These are phyloP conservation scores for Microctenopoma stevenorrisi DNA, from an alignment of 2,797 vertebrate species.

Conservation along the genomic window DNA sequence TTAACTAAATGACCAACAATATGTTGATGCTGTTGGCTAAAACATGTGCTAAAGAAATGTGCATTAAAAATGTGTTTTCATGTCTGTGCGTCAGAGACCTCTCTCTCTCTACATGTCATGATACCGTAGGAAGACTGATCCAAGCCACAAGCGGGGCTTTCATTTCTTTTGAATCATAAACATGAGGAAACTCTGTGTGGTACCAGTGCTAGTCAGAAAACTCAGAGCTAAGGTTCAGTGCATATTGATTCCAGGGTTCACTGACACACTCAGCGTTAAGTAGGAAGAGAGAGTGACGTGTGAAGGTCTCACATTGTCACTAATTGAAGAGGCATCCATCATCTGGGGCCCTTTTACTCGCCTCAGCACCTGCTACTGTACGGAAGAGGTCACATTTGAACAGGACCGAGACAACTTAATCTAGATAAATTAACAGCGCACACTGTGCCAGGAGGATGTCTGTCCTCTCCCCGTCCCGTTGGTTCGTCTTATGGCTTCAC, in stretches of 20 bases:
- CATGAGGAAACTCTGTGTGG: neutral
- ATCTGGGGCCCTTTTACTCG: conserved; percentile 77
- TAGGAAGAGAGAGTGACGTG: conserved; percentile 57
- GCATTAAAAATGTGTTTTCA: neutral
- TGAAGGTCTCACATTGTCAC: conserved; percentile 69
- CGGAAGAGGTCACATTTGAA: conserved; percentile 55
- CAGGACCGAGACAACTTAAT: conserved; percentile 60
- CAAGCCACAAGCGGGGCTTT: conserved; percentile 5
- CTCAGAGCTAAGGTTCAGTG: neutral
- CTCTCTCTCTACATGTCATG: neutral
- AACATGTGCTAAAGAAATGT: conserved; percentile 8
- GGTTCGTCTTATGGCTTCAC: neutral
- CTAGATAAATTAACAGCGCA: conserved; percentile 51
- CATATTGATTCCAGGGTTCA: conserved; percentile 52
- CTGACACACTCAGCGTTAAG: conserved; percentile 57
- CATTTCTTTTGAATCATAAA: conserved; percentile 11
- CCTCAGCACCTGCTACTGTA: conserved; percentile 74
- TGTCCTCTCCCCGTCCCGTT: conserved; percentile 7
- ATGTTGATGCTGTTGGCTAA: conserved; percentile 16
- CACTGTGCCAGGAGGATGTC: conserved; percentile 20
- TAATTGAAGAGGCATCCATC: conserved; percentile 84
- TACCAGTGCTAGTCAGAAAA: too few species aligned
- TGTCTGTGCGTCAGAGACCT: neutral
- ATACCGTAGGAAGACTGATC: conserved; percentile 1
- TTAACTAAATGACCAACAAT: neutral